phyloP scores from a whole-genome alignment of 2,797 vertebrate species.

The Paramormyrops hopkinsi region DNA sequence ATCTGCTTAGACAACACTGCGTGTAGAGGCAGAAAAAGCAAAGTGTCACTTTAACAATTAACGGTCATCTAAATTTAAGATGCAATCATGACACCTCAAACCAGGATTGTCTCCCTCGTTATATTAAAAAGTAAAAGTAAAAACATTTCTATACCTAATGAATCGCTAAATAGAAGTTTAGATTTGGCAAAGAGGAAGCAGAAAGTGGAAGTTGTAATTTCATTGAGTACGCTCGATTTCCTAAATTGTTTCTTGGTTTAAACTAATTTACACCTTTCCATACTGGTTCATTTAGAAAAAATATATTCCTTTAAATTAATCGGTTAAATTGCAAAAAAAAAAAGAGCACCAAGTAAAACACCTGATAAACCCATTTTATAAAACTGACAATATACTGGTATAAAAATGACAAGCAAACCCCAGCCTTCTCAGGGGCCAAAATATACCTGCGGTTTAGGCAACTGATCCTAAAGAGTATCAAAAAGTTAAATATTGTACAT shows the following conservation, averaged over 20 bases:
- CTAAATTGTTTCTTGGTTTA: neutral
- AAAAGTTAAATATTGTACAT: neutral
- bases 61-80: neutral
- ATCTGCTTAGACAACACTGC: constrained; percentile 76
- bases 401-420: neutral
- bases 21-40: neutral
- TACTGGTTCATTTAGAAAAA: neutral
- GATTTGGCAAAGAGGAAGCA: neutral
- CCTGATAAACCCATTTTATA: neutral
- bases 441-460: neutral
- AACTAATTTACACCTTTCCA: neutral
- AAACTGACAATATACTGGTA: neutral
- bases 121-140: neutral
- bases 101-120: neutral
- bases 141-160: neutral
- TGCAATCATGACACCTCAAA: neutral
- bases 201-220: neutral
- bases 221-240: neutral
- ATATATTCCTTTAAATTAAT: neutral
- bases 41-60: neutral
- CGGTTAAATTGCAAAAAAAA: neutral
- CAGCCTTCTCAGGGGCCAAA: neutral
- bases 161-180: neutral
- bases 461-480: neutral
- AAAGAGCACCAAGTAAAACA: neutral